Base-by-base conservation (phyloP, 2,888 invertebrate species). In the Philhelius pedissequus region DNA sequence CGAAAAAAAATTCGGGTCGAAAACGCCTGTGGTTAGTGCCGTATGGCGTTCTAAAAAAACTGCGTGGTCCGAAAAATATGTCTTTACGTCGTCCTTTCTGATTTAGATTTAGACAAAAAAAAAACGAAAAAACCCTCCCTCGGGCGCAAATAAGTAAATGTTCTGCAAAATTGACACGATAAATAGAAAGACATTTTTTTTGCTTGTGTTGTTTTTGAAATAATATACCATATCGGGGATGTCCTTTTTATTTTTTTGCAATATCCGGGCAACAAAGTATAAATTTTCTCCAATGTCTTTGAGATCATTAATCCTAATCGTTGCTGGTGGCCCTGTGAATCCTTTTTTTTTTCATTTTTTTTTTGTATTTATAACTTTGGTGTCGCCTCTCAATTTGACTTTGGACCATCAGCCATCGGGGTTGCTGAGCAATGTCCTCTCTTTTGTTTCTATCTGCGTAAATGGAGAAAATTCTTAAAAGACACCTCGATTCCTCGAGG, bases 261-360 rank as follows among this genome's bases (percentile, higher is more conserved):
- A 58, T 45, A 13, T 74, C 27, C 43, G 25, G 58, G 6, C 27
- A 13, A 62, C 52, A 69, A 76, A 76, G 76, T 66, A 38, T 56
- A 75, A 76, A 76, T 77, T 75, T 71, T 62, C 30, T 69, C 66
- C 70, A 80, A 84, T 84, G 84, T 80, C 80, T 80, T 76, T 75
- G 84, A 84, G 84, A 84, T 80, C 84, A 84, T 84, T 84, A 84
- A 84, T 84, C 84, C 84, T 84, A 84, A 84, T 84, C 84, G 84
- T 76, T 84, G 80, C 75, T 66, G 68, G 80, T 84, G 52, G 74
- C 70, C 66, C 60, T 32, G 32, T 48, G 74, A 48, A 69, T 79
- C 74, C 79, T 79, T 83, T 79, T 45, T 50, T 66, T 68, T 9
- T 68, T 40, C n/a, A n/a, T 52, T 7, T 69, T 58, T 58, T 60